Evolutionary conservation across 2,888 invertebrate species (phyloP), one percentile per base, ranked within the genome.

Genomic region (Leptinotarsa juncta): DNA sequence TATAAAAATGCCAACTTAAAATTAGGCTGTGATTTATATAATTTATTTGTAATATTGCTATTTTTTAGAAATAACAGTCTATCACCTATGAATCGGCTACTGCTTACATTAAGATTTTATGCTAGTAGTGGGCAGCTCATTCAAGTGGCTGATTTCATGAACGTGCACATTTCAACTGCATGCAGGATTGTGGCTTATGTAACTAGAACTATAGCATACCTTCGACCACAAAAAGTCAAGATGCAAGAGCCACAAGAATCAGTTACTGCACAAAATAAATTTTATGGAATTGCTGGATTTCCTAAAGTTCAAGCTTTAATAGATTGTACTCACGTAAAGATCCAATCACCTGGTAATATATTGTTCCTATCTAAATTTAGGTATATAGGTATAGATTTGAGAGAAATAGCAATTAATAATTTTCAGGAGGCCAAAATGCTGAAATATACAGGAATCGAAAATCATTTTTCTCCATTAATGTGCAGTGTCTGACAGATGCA

Each of bases 401-500:
- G 23, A 42, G 10, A 62, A 65, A 20, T 65, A 16, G n/a, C 16
- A 50, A 51, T 65, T 18, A 42, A 60, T 60, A 48, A 42, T 72
- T 72, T 72, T 71, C 51, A 77, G 79, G 79, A 23, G 81, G 82
- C 65, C 74, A 81, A 15, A 70, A 82, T 75, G 80, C 80, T 49
- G 83, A 84, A 76, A 68, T 78, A 15, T 84, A 78, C 65, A 62
- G 82, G 55, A 84, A 84, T 72, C 66, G 82, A 55, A 84, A 83
- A 76, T 80, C 79, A 10, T 82, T 75, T 69, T 84, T 84, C 78
- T 26, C 82, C 81, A n/a, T 48, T 83, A 85, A 85, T 73, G 81
- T 84, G 23, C 83, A 84, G 72, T 77, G 75, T 10, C 74, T 82
- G 15, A 79, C 75, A 49, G 77, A 82, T 76, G 73, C 80, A n/a